Evolutionary conservation across 2,113 vertebrate genomes (phyloP).

Genomic region (Salminus brasiliensis): DNA sequence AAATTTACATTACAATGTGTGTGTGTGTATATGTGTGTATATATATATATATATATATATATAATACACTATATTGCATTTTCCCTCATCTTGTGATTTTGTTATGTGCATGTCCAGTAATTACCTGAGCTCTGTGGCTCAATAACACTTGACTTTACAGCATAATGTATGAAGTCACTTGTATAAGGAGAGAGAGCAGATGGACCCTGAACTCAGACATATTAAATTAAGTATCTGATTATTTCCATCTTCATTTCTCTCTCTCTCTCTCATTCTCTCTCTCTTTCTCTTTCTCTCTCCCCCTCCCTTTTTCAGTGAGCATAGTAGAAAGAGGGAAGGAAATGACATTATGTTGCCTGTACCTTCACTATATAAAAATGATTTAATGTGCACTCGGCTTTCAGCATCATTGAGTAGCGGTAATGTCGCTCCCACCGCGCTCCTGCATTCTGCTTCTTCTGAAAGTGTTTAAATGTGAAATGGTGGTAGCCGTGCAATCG

Average conservation of each 20-base stretch:
- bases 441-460: conserved; percentile 62
- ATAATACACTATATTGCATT: no score
- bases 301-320: conserved; percentile 25
- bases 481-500: conserved; percentile 50
- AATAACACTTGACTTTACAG: conserved; percentile 15
- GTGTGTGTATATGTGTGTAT: no score
- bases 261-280: conserved; percentile 12
- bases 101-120: conserved; percentile 64
- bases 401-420: conserved; percentile 73
- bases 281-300: conserved; percentile 28
- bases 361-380: conserved; percentile 79
- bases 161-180: conserved; percentile 35
- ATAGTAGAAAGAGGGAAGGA: conserved; percentile 37
- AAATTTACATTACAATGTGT: no score
- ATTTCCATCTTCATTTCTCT: conserved; percentile 38
- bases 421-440: conserved; percentile 73
- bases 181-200: conserved; percentile 22
- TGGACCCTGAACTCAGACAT: conserved; percentile 43
- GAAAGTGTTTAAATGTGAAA: conserved; percentile 53
- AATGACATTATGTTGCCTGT: conserved; percentile 70
- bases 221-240: conserved; percentile 52
- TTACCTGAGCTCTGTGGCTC: conserved; percentile 26
- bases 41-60: no score
- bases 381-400: conserved; percentile 77
- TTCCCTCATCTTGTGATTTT: conserved; percentile 11